Base-by-base conservation (phyloP, 2,113 vertebrate species). In the Siphamia tubifer region DNA sequence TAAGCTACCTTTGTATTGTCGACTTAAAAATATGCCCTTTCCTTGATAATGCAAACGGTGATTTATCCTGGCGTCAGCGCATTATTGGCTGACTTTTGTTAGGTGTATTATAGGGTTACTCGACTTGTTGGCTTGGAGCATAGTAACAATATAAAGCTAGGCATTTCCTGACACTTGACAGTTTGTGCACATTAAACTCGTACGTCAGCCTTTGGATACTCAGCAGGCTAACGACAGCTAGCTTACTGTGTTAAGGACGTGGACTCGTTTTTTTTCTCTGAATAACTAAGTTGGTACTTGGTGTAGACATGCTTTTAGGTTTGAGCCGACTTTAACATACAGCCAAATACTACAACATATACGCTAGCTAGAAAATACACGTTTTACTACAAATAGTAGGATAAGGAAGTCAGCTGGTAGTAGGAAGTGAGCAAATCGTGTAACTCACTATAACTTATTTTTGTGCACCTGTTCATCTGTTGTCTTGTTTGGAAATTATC, bases 391-490 rank as follows among this genome's bases (percentile, higher is more conserved):
- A 27, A 1, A 11, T 10, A 30, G 36, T 20, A 15, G 13, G 28
- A 54, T 53, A 39, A 75, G 70, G 81, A 82, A 82, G 82, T 78
- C 64, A 45, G 32, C 16, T 72, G 27, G 13, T 45, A 78, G 65
- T 68, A 82, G 82, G 87, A 85, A 87, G 79, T 81, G 44, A 47
- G 20, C 4, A 25, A 58, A 48, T n/a, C 0, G 19, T 78, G 65
- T 63, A 61, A 32, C 54, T 6, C n/a, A 51, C 9, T 38, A 11
- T 36, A 12, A 16, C 23, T 45, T 32, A 68, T 21, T 39, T 27
- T 12, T 52, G 2, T 8, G 21, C 19, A 10, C 25, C 12, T 53
- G 11, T 55, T 23, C 42, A 6, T 21, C 15, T 8, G 8, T 15
- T 47, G n/a, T 3, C 1, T 47, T 1, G 13, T 24, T 47, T 47